Evolutionary conservation across 2,797 vertebrate species (phyloP).

Genomic region (Protosalanx chinensis): DNA sequence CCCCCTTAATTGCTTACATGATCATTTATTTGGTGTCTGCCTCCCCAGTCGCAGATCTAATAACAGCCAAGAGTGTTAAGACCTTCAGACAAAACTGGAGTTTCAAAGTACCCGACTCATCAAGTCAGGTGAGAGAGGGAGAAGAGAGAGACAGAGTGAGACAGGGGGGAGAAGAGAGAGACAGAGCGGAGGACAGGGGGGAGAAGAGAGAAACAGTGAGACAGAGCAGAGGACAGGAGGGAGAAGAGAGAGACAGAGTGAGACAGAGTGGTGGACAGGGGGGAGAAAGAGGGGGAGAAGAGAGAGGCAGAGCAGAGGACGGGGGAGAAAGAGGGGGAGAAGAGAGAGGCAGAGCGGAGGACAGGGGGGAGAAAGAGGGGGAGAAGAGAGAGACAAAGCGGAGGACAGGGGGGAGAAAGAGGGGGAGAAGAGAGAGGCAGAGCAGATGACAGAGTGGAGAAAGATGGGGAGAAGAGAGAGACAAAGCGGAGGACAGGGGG

Average conservation of each 20-base stretch:
- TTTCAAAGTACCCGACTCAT: neutral
- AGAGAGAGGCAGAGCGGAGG: no score
- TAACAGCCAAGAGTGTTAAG: conserved; percentile 25
- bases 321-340: neutral
- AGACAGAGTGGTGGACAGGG: neutral
- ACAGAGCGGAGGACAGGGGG: neutral
- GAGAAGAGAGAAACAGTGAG: conserved; percentile 29
- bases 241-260: conserved; percentile 1
- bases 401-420: no score
- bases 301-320: neutral
- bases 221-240: neutral
- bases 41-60: conserved; percentile 15
- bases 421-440: no score
- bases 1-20: conserved; percentile 29
- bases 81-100: conserved; percentile 23
- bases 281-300: neutral
- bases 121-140: neutral
- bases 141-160: neutral
- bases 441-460: no score
- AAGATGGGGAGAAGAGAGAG: no score
- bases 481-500: no score
- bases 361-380: no score
- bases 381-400: no score
- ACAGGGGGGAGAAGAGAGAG: neutral
- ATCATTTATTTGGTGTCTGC: conserved; percentile 37